phyloP scores from a whole-genome alignment of 2,113 vertebrate species.

The Phyllostomus discolor region DNA sequence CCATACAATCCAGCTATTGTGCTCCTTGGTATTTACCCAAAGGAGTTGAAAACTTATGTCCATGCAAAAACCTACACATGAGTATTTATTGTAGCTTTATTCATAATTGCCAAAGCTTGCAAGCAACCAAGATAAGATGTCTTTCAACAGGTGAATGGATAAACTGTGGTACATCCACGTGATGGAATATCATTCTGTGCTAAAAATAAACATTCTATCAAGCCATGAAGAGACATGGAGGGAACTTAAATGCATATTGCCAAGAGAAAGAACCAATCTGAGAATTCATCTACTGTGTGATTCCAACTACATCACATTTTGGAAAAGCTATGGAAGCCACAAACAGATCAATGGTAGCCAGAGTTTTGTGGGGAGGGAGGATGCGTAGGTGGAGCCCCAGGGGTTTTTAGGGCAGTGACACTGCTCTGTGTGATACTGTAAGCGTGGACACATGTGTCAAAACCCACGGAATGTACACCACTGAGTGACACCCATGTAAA shows the following conservation, averaged over 20 bases:
- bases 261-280: not conserved
- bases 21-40: not conserved
- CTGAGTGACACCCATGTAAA: not conserved
- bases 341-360: not conserved
- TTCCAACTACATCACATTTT: not conserved
- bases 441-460: not conserved
- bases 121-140: not conserved
- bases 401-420: not conserved
- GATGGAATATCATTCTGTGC: not conserved
- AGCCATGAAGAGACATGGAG: not conserved
- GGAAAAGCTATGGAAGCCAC: not conserved
- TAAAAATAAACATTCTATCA: not conserved
- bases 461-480: not conserved
- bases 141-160: not conserved
- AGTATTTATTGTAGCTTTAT: not conserved
- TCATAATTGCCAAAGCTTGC: not conserved
- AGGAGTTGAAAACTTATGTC: not conserved
- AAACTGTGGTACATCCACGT: not conserved
- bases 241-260: not conserved
- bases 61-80: not conserved
- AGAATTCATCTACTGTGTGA: not conserved
- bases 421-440: not conserved
- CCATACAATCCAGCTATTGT: not conserved
- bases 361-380: not conserved
- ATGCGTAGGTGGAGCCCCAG: not conserved